Percentiles rank a stretch among this genome's conserved stretches.
Conservation (phyloP, 1,140 invertebrate species). For the Tetraneura akinire region DNA sequence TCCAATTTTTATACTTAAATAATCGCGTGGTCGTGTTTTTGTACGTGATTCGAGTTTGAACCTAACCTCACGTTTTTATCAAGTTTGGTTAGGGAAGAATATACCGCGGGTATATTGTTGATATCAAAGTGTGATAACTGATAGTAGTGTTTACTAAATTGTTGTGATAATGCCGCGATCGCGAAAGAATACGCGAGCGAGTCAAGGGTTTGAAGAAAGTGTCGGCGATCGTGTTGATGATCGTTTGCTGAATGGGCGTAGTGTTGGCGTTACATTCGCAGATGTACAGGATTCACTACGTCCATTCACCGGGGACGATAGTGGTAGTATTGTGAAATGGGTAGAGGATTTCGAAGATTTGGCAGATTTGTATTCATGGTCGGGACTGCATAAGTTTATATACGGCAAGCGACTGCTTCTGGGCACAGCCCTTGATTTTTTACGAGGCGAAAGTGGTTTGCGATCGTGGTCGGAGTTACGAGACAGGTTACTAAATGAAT, state of each 20-base stretch:
- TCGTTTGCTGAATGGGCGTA: not conserved
- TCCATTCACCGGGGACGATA: conserved; percentile 4
- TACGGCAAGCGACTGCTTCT: no score
- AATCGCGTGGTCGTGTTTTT: not conserved
- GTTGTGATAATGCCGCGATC: conserved; percentile 8
- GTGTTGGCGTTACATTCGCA: not conserved
- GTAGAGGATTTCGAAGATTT: no score
- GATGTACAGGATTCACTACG: not conserved
- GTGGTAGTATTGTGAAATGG: not conserved
- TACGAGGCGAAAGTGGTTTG: not conserved
- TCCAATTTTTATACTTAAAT: conserved; percentile 7
- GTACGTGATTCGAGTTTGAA: not conserved
- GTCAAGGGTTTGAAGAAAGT: not conserved
- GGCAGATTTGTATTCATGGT: no score
- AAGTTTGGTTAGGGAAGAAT: not conserved
- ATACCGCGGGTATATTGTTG: not conserved
- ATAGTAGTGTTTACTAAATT: not conserved
- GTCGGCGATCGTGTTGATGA: not conserved
- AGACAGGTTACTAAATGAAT: not conserved
- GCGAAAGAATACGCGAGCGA: not conserved
- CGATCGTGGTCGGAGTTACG: not conserved
- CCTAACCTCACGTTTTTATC: conserved; percentile 9
- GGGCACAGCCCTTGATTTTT: no score
- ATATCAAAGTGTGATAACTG: not conserved
- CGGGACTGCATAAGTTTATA: no score